Percentiles rank a stretch among this genome's conserved stretches.
Evolutionary conservation across 2,888 invertebrate genomes (phyloP).

Genomic region (Coenonympha glycerion): DNA sequence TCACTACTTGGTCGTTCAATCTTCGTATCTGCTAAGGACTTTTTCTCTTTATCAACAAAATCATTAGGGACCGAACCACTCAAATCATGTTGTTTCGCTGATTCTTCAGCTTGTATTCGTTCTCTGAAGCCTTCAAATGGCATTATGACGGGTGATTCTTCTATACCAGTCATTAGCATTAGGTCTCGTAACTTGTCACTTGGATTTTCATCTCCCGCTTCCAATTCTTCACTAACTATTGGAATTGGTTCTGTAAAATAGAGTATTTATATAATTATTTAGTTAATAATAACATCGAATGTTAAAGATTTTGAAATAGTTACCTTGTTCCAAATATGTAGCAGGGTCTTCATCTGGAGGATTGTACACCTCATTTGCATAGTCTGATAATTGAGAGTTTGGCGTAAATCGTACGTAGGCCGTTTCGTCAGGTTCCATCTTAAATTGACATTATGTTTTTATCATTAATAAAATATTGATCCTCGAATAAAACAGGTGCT

Average conservation of each 20-base stretch:
- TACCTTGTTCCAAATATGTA: conserved; percentile 52
- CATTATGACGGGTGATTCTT: conserved; percentile 54
- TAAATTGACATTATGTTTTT: conserved; percentile 14
- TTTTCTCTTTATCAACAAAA: conserved; percentile 55
- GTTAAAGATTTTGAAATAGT: background rate
- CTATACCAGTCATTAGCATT: conserved; percentile 50
- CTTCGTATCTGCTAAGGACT: conserved; percentile 52
- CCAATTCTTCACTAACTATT: conserved; percentile 33
- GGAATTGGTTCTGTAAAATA: conserved; percentile 16
- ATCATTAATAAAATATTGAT: background rate
- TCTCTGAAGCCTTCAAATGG: conserved; percentile 68
- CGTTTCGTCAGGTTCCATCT: conserved; percentile 80
- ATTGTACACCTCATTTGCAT: conserved; percentile 87
- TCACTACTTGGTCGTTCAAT: conserved; percentile 36
- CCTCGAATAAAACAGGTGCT: background rate
- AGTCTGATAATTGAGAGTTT: conserved; percentile 77
- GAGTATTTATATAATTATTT: background rate
- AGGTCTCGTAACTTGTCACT: conserved; percentile 62
- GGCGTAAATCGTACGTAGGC: conserved; percentile 89
- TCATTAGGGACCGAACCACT: conserved; percentile 35
- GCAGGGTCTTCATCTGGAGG: conserved; percentile 76
- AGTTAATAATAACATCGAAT: background rate
- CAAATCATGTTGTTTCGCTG: conserved; percentile 34
- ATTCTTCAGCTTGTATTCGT: conserved; percentile 54
- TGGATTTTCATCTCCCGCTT: conserved; percentile 45